Evolutionary conservation across 1,140 invertebrate genomes (phyloP).

Genomic region (Schlechtendalia chinensis): DNA sequence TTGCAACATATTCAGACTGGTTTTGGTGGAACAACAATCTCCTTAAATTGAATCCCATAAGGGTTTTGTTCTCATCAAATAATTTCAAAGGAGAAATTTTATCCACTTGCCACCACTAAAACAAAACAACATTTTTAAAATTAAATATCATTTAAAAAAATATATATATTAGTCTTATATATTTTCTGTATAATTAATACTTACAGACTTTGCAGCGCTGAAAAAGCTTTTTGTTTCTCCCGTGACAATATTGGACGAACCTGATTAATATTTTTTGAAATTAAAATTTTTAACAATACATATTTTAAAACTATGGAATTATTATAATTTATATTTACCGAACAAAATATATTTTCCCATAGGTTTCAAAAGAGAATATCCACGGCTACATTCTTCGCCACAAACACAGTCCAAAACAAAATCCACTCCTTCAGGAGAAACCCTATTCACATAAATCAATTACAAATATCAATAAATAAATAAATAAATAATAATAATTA

Average conservation of each 20-base stretch:
- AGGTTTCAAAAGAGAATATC: slow-evolving; percentile 79
- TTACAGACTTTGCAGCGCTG: slow-evolving; percentile 79
- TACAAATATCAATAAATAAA: slow-evolving; percentile 24
- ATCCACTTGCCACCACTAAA: slow-evolving; percentile 87
- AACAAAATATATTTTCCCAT: slow-evolving; percentile 88
- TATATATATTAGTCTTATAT: not conserved
- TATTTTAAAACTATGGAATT: slow-evolving; percentile 55
- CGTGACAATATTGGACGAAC: slow-evolving; percentile 80
- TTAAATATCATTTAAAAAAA: not conserved
- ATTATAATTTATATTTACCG: slow-evolving; percentile 59
- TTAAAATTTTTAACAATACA: slow-evolving; percentile 6
- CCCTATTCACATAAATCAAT: slow-evolving; percentile 58
- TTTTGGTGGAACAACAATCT: slow-evolving; percentile 80
- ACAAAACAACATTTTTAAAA: not conserved
- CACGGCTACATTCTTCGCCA: slow-evolving; percentile 83
- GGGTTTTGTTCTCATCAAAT: slow-evolving; percentile 83
- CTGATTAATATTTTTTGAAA: slow-evolving; percentile 56
- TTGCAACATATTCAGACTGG: slow-evolving; percentile 68
- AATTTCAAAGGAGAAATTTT: slow-evolving; percentile 84
- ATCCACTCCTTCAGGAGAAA: slow-evolving; percentile 77
- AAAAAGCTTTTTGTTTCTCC: slow-evolving; percentile 87
- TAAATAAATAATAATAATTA: slow-evolving; percentile 23
- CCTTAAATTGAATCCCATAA: slow-evolving; percentile 79
- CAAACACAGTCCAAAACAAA: slow-evolving; percentile 84
- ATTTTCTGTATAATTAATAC: slow-evolving; percentile 55